Conservation (phyloP, 2,113 vertebrate species). For the Pedetes capensis region DNA sequence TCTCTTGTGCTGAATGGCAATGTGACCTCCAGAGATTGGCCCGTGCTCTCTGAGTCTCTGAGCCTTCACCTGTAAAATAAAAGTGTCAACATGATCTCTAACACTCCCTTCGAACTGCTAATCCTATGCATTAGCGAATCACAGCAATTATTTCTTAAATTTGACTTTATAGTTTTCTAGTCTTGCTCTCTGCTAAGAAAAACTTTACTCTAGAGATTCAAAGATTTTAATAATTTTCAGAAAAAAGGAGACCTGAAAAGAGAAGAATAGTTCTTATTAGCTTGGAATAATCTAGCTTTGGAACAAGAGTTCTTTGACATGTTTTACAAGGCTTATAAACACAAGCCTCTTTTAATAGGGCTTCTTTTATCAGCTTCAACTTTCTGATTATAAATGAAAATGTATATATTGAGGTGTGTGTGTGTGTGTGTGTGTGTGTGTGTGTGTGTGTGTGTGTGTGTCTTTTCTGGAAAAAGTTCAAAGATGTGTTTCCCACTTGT, state of each 20-base stretch:
- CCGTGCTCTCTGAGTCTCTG: not conserved
- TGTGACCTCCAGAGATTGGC: not conserved
- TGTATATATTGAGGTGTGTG: too few species aligned
- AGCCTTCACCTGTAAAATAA: not conserved
- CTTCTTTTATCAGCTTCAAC: not conserved
- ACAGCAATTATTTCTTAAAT: not conserved
- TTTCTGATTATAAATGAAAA: too few species aligned
- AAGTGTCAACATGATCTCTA: not conserved
- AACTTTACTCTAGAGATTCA: not conserved
- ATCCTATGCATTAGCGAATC: not conserved
- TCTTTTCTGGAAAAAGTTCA: not conserved
- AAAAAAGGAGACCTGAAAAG: not conserved
- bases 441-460: too few species aligned
- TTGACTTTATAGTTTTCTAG: not conserved
- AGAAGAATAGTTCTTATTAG: not conserved
- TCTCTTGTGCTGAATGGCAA: not conserved
- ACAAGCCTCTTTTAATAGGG: not conserved
- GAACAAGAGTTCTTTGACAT: not conserved
- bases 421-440: too few species aligned
- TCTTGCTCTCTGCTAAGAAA: not conserved
- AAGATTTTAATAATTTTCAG: not conserved
- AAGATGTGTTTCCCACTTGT: not conserved
- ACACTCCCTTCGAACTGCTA: not conserved
- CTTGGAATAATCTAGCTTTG: slow-evolving; percentile 15
- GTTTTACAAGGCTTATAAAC: slow-evolving; percentile 9